Base-by-base conservation (phyloP, 2,113 vertebrate genomes). In the Meleagris gallopavo region DNA sequence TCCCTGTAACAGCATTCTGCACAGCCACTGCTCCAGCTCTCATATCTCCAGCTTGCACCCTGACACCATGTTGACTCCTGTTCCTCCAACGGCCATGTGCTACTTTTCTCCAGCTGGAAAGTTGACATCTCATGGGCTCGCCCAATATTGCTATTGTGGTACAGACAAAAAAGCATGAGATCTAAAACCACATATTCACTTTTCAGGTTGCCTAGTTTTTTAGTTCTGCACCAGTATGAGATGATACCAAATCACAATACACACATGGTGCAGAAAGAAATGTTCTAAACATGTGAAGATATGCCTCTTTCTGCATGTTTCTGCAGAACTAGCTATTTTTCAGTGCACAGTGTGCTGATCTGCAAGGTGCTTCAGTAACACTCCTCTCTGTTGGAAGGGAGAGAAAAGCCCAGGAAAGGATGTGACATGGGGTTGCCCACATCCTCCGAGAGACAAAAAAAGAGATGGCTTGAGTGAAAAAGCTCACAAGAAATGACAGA, bases 1-100 rank as follows among this genome's bases (percentile, higher is more conserved):
- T 86, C 48, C 54, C 62, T 82, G 30, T 72, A 27, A 76, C 78
- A 21, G 58, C 74, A 21, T 61, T 91, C 94, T 89, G 75, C 65
- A 43, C 81, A 86, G 19, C 32, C 34, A 54, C 60, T 62, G 70
- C 77, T 92, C 41, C 60, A 85, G 87, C 34, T 75, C 71, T 78
- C 55, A n/a, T 78, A 67, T 9, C 77, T 92, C 41, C 58, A 84
- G 86, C n/a, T n/a, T n/a, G n/a, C n/a, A n/a, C n/a, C 55, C 58
- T 79, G 67, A 70, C 36, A 62, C 57, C 54, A 54, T 24, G 24
- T 70, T 80, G 75, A 17, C 32, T 83, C 46, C 43, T 73, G 70
- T 36, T 89, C 66, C 22, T 36, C 66, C 0, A 5, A n/a, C 1
- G 46, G 34, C 48, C 34, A 11, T 7, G 54, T 73, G 71, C 67